Conservation (phyloP, 2,888 invertebrate species). For the Oxycera nigricornis region DNA sequence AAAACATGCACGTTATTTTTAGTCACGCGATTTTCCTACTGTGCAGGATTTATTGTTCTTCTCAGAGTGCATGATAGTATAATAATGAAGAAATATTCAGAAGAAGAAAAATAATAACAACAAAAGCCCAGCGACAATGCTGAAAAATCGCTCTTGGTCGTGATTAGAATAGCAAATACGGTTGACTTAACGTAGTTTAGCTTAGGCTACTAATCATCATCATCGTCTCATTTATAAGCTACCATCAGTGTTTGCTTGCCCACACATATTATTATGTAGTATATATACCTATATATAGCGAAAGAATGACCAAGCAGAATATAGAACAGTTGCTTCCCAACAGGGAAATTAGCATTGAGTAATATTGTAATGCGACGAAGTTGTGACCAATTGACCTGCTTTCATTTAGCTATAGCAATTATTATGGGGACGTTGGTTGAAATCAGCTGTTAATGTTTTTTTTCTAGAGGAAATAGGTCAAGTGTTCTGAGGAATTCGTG, state of each 20-base stretch:
- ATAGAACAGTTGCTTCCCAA: background rate
- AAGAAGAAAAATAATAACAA: background rate
- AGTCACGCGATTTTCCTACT: background rate
- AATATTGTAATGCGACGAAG: background rate
- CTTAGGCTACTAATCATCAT: background rate
- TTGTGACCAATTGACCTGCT: constrained; percentile 6
- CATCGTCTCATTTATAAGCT: background rate
- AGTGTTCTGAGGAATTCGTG: too few relatives aligned
- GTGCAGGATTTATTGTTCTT: background rate
- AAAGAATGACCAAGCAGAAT: background rate
- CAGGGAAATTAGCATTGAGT: background rate
- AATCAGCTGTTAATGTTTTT: too few relatives aligned
- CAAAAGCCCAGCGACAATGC: background rate
- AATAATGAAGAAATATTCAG: background rate
- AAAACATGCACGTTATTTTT: background rate
- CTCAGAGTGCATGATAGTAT: background rate
- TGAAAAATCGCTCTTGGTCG: background rate
- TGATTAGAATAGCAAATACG: background rate
- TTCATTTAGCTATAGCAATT: too few relatives aligned
- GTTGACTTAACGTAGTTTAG: background rate
- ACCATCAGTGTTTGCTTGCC: background rate
- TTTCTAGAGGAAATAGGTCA: too few relatives aligned
- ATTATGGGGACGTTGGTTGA: too few relatives aligned
- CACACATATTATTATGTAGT: background rate
- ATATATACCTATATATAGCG: background rate